Evolutionary conservation across 1,140 invertebrate genomes (phyloP), one percentile per base, ranked within the genome.

Genomic region (Orchesella cincta): DNA sequence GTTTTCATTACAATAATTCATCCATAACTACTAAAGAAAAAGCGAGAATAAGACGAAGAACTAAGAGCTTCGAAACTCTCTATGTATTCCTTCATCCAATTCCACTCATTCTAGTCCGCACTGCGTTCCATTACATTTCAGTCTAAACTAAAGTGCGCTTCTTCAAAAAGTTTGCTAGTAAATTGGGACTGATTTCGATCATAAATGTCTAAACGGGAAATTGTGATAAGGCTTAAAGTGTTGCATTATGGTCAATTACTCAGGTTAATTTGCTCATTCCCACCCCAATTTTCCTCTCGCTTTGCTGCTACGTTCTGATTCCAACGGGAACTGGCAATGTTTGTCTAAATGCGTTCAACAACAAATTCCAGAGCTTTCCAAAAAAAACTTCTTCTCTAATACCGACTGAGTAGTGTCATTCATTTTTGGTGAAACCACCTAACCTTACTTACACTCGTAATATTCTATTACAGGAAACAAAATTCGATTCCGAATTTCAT

Each of bases 201-300:
- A 67, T 67, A 67, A 67, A 67, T 67, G 62, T 67, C 62, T 31
- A 67, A 67, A 67, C 8, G 62, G 8, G 62, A 67, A 67, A 67
- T 31, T 67, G 31, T 31, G 62, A 67, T 67, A 67, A 67, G 62
- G 33, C 62, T 29, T 31, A 29, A 67, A 67, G 62, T 67, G 62
- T 67, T 67, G 62, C 62, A 29, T 29, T 67, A 67, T 67, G 62
- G 62, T 67, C 62, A 67, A 67, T 67, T 67, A 67, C 62, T 67
- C 62, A 67, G 62, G 62, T 67, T 67, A 67, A 67, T 67, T 67
- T 67, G 62, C 62, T 67, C 62, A 31, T 67, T 67, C n/a, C 31
- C 54, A 57, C 54, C 54, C 54, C 54, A 57, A 57, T 57, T 57
- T 57, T 57, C 54, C 23, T 26, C 54, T 57, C 26, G 54, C 54